These are phyloP conservation scores for Ligdia adustata DNA, from an alignment of 2,888 invertebrate genomes.

Conservation along the genomic window DNA sequence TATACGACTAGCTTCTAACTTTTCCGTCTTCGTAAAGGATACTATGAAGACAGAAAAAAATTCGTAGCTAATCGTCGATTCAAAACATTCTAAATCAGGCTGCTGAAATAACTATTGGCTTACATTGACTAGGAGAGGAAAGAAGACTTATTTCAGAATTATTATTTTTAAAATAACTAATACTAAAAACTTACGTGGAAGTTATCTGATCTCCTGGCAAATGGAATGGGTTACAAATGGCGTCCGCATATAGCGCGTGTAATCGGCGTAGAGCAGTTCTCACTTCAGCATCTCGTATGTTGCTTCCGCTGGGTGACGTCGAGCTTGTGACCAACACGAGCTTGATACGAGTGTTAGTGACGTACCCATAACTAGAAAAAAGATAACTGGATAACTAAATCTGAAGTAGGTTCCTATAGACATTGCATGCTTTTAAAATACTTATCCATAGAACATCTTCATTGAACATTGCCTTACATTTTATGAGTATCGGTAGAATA, in stretches of 20 bases:
- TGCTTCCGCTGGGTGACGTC: conserved; percentile 94
- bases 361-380: conserved; percentile 93
- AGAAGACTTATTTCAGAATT: too few relatives aligned
- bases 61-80: too few relatives aligned
- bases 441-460: too few relatives aligned
- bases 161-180: too few relatives aligned
- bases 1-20: too few relatives aligned
- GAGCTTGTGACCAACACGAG: conserved; percentile 97
- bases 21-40: too few relatives aligned
- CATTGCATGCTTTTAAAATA: too few relatives aligned
- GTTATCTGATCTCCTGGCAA: conserved; percentile 94
- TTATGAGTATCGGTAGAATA: conserved; percentile 98
- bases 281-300: conserved; percentile 96
- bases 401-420: too few relatives aligned
- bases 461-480: conserved; percentile 86
- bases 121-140: too few relatives aligned
- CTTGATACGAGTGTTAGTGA: conserved; percentile 98
- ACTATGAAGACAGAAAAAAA: too few relatives aligned
- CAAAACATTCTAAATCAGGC: too few relatives aligned
- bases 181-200: conserved; percentile 89
- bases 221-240: conserved; percentile 98
- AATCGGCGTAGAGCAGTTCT: conserved; percentile 93
- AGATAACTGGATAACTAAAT: neutral
- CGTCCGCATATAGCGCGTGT: conserved; percentile 96
- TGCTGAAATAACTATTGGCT: too few relatives aligned